Evolutionary conservation across 2,888 invertebrate genomes (phyloP).

Genomic region (Nemapogon koenigi): DNA sequence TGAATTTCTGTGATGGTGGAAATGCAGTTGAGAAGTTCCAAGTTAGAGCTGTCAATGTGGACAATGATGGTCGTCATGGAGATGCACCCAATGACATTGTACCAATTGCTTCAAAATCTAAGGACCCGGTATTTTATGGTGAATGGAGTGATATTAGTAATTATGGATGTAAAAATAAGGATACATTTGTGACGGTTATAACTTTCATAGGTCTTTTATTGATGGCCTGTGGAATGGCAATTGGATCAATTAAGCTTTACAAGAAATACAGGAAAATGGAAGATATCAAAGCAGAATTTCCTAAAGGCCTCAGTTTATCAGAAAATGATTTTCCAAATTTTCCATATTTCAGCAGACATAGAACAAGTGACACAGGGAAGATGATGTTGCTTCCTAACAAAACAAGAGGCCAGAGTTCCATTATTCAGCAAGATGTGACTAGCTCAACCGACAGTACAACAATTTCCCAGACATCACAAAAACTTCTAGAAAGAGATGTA

Average conservation of each 20-base stretch:
- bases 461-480: slow-evolving; percentile 45
- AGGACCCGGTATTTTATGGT: slow-evolving; percentile 30
- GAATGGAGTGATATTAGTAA: slow-evolving; percentile 53
- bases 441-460: slow-evolving; percentile 56
- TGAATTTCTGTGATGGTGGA: slow-evolving; percentile 38
- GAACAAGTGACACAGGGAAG: slow-evolving; percentile 48
- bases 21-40: slow-evolving; percentile 37
- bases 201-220: slow-evolving; percentile 37
- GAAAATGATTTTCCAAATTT: slow-evolving; percentile 52
- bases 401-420: slow-evolving; percentile 34
- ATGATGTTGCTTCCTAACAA: slow-evolving; percentile 41
- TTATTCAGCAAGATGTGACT: slow-evolving; percentile 39
- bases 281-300: slow-evolving; percentile 71
- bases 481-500: slow-evolving; percentile 40
- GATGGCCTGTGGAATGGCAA: slow-evolving; percentile 29
- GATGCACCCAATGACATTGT: too few relatives aligned
- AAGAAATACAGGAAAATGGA: slow-evolving; percentile 68
- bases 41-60: slow-evolving; percentile 48
- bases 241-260: slow-evolving; percentile 59
- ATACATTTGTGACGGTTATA: slow-evolving; percentile 35
- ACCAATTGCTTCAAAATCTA: too few relatives aligned
- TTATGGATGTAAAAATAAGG: slow-evolving; percentile 29
- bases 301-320: slow-evolving; percentile 65
- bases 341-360: slow-evolving; percentile 44
- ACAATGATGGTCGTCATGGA: slow-evolving; percentile 38